These are phyloP conservation scores for Myotis pilosus DNA, from an alignment of 2,797 vertebrate genomes.

Conservation along the genomic window DNA sequence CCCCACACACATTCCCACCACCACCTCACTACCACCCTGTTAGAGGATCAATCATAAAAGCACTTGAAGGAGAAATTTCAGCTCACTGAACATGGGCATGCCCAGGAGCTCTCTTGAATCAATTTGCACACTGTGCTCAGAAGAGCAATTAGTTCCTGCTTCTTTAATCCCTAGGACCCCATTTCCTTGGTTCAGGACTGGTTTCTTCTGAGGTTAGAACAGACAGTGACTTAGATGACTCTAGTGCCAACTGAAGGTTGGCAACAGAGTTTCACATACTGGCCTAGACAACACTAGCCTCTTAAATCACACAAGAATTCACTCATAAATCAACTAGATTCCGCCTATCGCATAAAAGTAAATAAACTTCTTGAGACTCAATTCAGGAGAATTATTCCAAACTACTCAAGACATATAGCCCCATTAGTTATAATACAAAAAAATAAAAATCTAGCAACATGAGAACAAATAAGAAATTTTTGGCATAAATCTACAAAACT, in stretches of 20 bases:
- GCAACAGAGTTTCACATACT: not conserved
- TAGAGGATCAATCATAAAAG: not conserved
- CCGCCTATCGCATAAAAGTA: not conserved
- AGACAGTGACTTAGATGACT: not conserved
- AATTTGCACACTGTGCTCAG: not conserved
- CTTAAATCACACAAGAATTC: not conserved
- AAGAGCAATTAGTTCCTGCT: not conserved
- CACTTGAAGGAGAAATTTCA: not conserved
- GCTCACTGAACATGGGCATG: not conserved
- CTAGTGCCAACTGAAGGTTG: not conserved
- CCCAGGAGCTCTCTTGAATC: not conserved
- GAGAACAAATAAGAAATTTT: not conserved
- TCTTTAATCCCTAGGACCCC: not conserved
- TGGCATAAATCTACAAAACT: not conserved
- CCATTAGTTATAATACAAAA: not conserved
- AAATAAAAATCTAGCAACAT: not conserved
- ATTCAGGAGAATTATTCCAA: constrained; percentile 24
- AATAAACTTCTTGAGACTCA: not conserved
- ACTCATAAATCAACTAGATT: not conserved
- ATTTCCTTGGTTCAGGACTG: not conserved
- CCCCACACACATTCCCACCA: not conserved
- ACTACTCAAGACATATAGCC: not conserved
- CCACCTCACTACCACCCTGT: not conserved
- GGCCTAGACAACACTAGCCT: not conserved
- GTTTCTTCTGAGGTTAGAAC: not conserved